Evolutionary conservation across 2,113 vertebrate genomes (phyloP).

Genomic region (Callopanchax toddi): DNA sequence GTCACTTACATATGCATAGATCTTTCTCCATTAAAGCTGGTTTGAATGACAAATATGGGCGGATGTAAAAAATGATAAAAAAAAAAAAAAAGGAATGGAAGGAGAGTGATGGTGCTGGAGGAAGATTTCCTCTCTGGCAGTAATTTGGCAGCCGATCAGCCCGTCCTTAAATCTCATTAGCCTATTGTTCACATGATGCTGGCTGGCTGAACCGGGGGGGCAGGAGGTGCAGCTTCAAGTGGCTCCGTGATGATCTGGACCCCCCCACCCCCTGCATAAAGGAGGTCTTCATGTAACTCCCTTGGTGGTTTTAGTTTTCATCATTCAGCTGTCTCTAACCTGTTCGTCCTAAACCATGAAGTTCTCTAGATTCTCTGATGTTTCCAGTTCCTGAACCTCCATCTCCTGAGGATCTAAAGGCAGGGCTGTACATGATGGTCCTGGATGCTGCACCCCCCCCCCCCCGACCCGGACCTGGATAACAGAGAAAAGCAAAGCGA

Average conservation of each 20-base stretch:
- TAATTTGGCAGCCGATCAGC: conserved; percentile 73
- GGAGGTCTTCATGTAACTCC: conserved; percentile 4
- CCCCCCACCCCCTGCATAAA: not conserved
- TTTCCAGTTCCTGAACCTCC: no score
- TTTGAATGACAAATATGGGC: conserved; percentile 80
- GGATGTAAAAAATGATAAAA: conserved; percentile 54
- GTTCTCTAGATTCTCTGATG: no score
- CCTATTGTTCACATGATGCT: conserved; percentile 84
- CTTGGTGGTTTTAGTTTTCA: no score
- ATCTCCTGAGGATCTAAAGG: no score
- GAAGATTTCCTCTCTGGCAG: conserved; percentile 71
- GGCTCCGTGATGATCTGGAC: conserved; percentile 57
- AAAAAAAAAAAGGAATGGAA: conserved; percentile 36
- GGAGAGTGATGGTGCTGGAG: conserved; percentile 35
- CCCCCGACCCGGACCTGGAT: no score
- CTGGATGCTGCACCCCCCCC: no score
- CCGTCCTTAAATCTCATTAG: conserved; percentile 78
- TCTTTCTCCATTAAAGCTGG: conserved; percentile 78
- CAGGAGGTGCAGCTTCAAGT: conserved; percentile 77
- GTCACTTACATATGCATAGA: conserved; percentile 82
- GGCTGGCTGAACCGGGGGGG: conserved; percentile 60
- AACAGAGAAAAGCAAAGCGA: no score
- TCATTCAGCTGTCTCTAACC: conserved; percentile 11
- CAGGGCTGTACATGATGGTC: no score
- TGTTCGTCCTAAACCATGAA: no score